phyloP scores from a whole-genome alignment of 1,140 invertebrate genomes.

The Apis dorsata region DNA sequence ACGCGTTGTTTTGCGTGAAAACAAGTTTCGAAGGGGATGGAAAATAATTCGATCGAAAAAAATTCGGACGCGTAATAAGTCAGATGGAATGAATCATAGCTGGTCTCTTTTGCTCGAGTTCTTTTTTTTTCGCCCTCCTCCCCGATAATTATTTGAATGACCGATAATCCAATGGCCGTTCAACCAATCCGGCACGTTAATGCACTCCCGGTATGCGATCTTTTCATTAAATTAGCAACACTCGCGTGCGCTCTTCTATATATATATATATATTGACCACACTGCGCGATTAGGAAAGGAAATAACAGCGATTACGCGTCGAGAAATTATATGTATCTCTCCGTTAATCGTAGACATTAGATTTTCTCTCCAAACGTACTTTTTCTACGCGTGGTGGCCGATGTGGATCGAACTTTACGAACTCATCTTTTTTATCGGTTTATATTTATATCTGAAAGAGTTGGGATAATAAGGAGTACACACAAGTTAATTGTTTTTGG shows the following conservation, averaged over 20 bases:
- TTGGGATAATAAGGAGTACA: too few species aligned
- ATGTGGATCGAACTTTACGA: too few species aligned
- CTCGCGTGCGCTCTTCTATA: not conserved
- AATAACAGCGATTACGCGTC: not conserved
- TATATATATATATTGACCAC: not conserved
- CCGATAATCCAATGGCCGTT: constrained; percentile 40
- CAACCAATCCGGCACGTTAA: constrained; percentile 18
- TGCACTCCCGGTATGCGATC: constrained; percentile 32
- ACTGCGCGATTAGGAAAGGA: not conserved
- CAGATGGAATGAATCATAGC: constrained; percentile 45
- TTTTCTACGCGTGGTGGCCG: too few species aligned
- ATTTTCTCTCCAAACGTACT: too few species aligned
- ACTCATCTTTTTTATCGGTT: too few species aligned
- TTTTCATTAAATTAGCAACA: constrained; percentile 37
- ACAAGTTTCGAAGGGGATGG: too few species aligned
- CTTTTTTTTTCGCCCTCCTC: constrained; percentile 20
- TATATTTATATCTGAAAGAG: too few species aligned
- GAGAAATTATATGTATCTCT: not conserved
- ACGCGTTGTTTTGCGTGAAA: too few species aligned
- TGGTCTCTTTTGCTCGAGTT: constrained; percentile 33
- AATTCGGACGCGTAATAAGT: not conserved
- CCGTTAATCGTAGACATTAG: too few species aligned
- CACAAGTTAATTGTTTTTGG: too few species aligned
- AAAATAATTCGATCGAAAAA: not conserved
- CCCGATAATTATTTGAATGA: constrained; percentile 46